phyloP scores from a whole-genome alignment of 2,797 vertebrate genomes.

The Lerista edwardsae region DNA sequence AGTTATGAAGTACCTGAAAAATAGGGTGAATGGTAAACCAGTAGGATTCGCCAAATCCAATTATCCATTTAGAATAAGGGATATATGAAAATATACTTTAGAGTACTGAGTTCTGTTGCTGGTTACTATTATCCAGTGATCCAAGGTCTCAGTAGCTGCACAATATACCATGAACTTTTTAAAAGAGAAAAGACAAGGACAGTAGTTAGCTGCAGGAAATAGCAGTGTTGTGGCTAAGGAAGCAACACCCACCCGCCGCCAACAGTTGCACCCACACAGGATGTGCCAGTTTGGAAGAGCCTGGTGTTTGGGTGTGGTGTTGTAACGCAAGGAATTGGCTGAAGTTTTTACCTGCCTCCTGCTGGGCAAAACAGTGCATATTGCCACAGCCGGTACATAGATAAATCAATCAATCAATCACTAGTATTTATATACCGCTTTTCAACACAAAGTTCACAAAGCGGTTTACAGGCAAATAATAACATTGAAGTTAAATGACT shows the following conservation, averaged over 20 bases:
- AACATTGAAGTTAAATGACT: no score
- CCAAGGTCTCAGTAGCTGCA: conserved; percentile 6
- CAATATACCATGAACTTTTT: not conserved
- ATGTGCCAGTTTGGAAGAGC: conserved; percentile 2
- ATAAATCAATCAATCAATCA: no score
- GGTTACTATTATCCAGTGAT: conserved; percentile 40
- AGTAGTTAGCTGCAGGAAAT: not conserved
- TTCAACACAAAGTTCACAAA: no score
- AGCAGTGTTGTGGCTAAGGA: not conserved
- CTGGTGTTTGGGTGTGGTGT: rapidly evolving
- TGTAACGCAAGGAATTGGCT: not conserved
- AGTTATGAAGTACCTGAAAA: not conserved
- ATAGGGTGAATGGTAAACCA: not conserved
- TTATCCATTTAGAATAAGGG: not conserved
- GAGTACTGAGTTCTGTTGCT: rapidly evolving
- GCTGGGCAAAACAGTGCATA: not conserved
- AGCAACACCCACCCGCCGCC: not conserved
- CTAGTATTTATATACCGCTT: no score
- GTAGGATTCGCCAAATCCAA: not conserved
- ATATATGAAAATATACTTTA: rapidly evolving
- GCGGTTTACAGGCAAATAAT: no score
- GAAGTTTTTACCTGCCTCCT: not conserved
- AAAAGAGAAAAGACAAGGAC: not conserved
- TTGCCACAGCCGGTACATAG: not conserved
- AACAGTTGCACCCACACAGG: not conserved